Percentiles rank a stretch among this genome's conserved stretches.
phyloP scores from a whole-genome alignment of 2,113 vertebrate genomes.

The Gadus chalcogrammus region DNA sequence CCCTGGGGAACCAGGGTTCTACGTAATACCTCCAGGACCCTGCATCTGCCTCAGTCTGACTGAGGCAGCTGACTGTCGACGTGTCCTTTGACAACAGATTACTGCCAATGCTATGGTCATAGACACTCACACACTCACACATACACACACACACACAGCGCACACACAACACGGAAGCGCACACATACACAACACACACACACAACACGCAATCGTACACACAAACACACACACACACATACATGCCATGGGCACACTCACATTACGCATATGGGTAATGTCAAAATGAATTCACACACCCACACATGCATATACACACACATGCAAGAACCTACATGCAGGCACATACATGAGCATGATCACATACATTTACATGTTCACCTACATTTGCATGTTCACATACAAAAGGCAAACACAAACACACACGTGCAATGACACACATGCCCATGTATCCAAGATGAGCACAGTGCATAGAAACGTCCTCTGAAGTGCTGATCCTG shows the following conservation, averaged over 20 bases:
- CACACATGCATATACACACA: neutral
- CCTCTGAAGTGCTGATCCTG: conserved; percentile 53
- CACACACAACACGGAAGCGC: neutral
- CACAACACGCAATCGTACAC: neutral
- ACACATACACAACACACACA: neutral
- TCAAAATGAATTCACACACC: neutral
- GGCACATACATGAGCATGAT: neutral
- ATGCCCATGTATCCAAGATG: conserved; percentile 13
- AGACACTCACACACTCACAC: conserved; percentile 18
- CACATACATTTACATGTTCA: neutral
- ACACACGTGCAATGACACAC: conserved; percentile 4
- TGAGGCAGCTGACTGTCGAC: conserved; percentile 8
- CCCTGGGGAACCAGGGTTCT: too few species aligned
- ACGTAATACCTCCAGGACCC: too few species aligned
- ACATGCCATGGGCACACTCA: neutral
- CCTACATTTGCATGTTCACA: neutral
- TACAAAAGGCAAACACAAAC: conserved; percentile 20
- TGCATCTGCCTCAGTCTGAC: neutral
- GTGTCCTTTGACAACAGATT: conserved; percentile 13
- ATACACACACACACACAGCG: conserved; percentile 14
- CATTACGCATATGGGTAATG: neutral
- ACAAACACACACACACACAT: neutral
- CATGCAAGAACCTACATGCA: neutral
- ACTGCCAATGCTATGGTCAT: neutral
- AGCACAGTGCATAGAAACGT: conserved; percentile 13